Evolutionary conservation across 2,888 invertebrate species (phyloP).

Genomic region (Shargacucullia verbasci): DNA sequence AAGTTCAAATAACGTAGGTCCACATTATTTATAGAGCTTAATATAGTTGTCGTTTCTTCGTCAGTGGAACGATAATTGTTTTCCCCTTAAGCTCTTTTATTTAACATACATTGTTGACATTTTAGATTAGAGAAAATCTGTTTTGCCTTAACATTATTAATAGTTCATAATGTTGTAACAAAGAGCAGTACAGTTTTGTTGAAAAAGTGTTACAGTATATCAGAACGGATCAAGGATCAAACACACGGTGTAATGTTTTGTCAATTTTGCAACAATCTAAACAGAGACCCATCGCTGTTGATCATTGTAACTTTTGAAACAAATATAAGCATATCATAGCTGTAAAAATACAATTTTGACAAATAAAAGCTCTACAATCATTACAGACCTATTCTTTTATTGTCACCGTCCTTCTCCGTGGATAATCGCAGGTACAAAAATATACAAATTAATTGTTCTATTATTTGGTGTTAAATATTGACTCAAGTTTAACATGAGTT

Average conservation of each 20-base stretch:
- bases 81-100: conserved; percentile 84
- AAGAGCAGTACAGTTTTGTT: conserved; percentile 85
- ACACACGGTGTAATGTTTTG: conserved; percentile 81
- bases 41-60: conserved; percentile 73
- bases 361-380: conserved; percentile 93
- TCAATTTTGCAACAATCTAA: conserved; percentile 84
- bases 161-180: conserved; percentile 85
- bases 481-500: not conserved
- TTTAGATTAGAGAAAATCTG: conserved; percentile 87
- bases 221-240: conserved; percentile 77
- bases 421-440: conserved; percentile 44
- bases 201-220: conserved; percentile 81
- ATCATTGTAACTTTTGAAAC: conserved; percentile 91
- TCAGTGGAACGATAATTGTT: conserved; percentile 71
- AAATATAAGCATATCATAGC: conserved; percentile 97
- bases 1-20: conserved; percentile 88
- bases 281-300: conserved; percentile 87
- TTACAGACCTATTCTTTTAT: conserved; percentile 79
- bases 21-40: conserved; percentile 86
- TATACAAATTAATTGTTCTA: not conserved
- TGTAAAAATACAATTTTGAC: conserved; percentile 95
- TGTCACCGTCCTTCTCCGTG: conserved; percentile 36
- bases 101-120: conserved; percentile 88
- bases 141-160: conserved; percentile 88
- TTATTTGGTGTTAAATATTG: not conserved